phyloP scores from a whole-genome alignment of 2,888 invertebrate species.

The Rhingia campestris region DNA sequence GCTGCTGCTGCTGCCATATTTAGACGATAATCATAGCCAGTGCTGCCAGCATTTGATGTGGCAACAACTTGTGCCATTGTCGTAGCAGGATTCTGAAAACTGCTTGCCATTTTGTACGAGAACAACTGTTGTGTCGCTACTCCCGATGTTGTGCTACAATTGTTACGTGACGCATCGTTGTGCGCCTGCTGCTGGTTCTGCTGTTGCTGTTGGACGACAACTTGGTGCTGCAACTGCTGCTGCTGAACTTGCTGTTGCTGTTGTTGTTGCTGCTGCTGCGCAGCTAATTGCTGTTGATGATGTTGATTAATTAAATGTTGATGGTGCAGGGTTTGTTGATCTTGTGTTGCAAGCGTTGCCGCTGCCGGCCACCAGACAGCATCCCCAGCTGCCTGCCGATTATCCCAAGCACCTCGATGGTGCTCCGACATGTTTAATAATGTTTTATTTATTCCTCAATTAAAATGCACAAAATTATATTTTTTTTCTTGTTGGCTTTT shows the following conservation, averaged over 20 bases:
- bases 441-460: constrained; percentile 22
- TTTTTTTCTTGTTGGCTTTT: background rate
- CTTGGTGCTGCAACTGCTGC: constrained; percentile 83
- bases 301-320: constrained; percentile 84
- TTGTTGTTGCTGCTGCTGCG: constrained; percentile 83
- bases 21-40: constrained; percentile 90
- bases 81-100: constrained; percentile 89
- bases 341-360: constrained; percentile 83
- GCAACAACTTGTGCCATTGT: constrained; percentile 87
- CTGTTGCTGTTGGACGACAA: constrained; percentile 82
- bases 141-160: constrained; percentile 85
- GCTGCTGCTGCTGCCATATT: constrained; percentile 84
- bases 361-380: constrained; percentile 85
- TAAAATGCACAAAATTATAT: background rate
- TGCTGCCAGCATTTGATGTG: constrained; percentile 85
- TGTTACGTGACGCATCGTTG: constrained; percentile 84
- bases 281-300: constrained; percentile 84
- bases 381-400: constrained; percentile 84
- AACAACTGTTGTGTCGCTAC: constrained; percentile 89
- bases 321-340: constrained; percentile 83
- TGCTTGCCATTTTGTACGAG: constrained; percentile 93
- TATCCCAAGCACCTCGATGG: constrained; percentile 87
- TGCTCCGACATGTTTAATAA: constrained; percentile 85
- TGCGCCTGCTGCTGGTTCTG: constrained; percentile 84
- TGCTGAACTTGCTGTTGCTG: constrained; percentile 80